A percentile compares a stretch with the other conserved stretches of the same genome.
These are phyloP conservation scores for Carassius gibelio DNA, from an alignment of 2,113 vertebrate species.

Conservation along the genomic window DNA sequence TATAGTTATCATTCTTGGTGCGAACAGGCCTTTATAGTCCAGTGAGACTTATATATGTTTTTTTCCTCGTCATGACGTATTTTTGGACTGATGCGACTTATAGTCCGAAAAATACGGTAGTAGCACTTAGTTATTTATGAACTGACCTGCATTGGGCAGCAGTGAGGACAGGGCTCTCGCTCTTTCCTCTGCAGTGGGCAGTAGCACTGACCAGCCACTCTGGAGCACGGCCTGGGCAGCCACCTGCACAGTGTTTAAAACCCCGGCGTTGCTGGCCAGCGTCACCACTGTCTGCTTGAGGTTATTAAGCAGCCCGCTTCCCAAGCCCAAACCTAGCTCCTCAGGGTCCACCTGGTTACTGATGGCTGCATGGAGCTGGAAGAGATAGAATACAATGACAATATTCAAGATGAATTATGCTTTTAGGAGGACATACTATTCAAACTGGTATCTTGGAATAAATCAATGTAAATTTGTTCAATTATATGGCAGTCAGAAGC, in stretches of 20 bases:
- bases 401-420: background rate
- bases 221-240: constrained; percentile 95
- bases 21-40: too few species aligned
- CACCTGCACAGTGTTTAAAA: constrained; percentile 89
- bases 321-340: constrained; percentile 89
- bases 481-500: too few species aligned
- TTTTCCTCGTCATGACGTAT: too few species aligned
- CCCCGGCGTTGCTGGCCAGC: constrained; percentile 91
- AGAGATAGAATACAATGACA: background rate
- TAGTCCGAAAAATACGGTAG: too few species aligned
- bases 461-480: too few species aligned
- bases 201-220: constrained; percentile 94
- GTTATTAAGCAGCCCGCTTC: constrained; percentile 90
- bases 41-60: too few species aligned
- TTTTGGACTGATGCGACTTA: too few species aligned
- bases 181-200: constrained; percentile 94
- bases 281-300: constrained; percentile 95
- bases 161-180: constrained; percentile 92
- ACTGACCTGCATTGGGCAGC: constrained; percentile 88
- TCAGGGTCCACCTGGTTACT: constrained; percentile 96
- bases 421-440: background rate
- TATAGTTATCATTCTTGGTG: too few species aligned
- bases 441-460: background rate
- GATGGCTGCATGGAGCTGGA: constrained; percentile 92
- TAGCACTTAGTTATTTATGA: too few species aligned